Base-by-base conservation (phyloP, 2,888 invertebrate species). In the Boloria euphrosyne region DNA sequence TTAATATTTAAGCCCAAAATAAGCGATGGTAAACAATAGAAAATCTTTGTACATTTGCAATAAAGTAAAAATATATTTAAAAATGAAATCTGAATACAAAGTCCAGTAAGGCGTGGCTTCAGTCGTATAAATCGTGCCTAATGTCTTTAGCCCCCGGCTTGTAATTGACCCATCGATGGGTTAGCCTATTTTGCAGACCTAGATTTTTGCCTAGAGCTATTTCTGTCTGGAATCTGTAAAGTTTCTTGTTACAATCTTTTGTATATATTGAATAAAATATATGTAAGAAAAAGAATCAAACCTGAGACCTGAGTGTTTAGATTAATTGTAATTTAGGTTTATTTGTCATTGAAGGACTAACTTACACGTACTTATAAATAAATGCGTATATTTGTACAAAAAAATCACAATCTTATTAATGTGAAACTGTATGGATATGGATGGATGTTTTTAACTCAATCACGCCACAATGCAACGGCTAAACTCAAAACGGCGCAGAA, bases 91-190 rank as follows among this genome's bases (percentile, higher is more conserved):
- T 16, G 17, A 61, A 61, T 50, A 55, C 64, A 54, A 60, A 59
- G n/a, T 44, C 55, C 31, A 22, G 16, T 14, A 51, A 18, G 64
- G 59, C 44, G 54, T 63, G 67, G 50, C 31, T n/a, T 16, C 13
- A 57, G 55, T 55, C 60, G 52, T 57, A 67, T 67, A 67, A 67
- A 65, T 65, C 49, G 14, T 22, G 13, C 16, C 64, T 61, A 65
- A 61, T 62, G 61, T 52, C 61, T 57, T 57, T 51, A 57, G 63
- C 63, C 57, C n/a, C 43, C 43, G 44, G 63, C 57, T 17, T 51
- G 27, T 13, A 27, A 57, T 49, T 49, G 62, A 57, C 63, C 54
- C 38, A 60, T 64, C 64, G 53, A 60, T 67, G 43, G 31, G 38
- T 43, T 47, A 67, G 53, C 49, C 58, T 51, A 55, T 57, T 66